A percentile compares a stretch with the other conserved stretches of the same genome.
Conservation (phyloP, 2,888 invertebrate species). For the Panopea generosa region DNA sequence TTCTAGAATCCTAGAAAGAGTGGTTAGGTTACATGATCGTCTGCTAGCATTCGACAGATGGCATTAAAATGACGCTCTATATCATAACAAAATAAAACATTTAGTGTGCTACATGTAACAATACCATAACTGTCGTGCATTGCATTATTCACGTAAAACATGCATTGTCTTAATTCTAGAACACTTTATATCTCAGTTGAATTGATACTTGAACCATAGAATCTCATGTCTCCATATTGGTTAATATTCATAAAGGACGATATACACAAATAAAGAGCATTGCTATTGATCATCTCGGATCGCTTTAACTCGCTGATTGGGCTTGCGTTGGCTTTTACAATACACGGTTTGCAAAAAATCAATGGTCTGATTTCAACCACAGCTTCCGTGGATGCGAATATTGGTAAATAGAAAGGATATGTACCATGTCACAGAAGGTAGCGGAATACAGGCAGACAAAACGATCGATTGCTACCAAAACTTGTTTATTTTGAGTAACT, state of each 20-base stretch:
- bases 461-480: constrained; percentile 29
- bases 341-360: constrained; percentile 31
- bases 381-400: constrained; percentile 17
- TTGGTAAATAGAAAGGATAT: constrained; percentile 47
- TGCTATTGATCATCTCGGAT: constrained; percentile 11
- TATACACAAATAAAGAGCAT: constrained; percentile 17
- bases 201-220: no score
- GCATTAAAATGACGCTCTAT: no score
- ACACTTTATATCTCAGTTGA: no score
- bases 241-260: constrained; percentile 22
- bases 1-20: no score
- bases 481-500: constrained; percentile 24
- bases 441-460: neutral
- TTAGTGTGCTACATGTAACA: no score
- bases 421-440: neutral
- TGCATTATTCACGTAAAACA: no score
- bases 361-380: constrained; percentile 11
- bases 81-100: no score
- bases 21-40: no score
- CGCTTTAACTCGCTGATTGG: constrained; percentile 30
- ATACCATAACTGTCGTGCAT: no score
- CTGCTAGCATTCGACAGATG: no score
- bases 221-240: constrained; percentile 2
- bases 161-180: no score
- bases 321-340: constrained; percentile 14